Evolutionary conservation across 2,888 invertebrate species (phyloP).

Genomic region (Drosophila paramelanica): DNA sequence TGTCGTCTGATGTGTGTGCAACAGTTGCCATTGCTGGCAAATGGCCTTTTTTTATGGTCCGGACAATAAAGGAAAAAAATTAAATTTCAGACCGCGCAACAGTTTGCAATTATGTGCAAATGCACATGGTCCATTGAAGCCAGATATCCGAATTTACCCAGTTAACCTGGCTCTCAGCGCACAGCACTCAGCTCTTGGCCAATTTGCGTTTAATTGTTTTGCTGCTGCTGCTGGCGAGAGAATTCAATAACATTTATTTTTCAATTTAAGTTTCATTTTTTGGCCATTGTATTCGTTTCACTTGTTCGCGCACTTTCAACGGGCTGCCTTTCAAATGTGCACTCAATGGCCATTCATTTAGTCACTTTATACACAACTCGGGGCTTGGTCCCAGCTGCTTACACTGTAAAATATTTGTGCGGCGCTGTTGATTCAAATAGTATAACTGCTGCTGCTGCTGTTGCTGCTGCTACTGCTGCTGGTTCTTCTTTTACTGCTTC

Average conservation of each 20-base stretch:
- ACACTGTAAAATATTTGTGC: slow-evolving; percentile 22
- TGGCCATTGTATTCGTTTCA: slow-evolving; percentile 25
- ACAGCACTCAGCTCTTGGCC: slow-evolving; percentile 28
- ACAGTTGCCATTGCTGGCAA: slow-evolving; percentile 54
- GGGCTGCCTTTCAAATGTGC: background rate
- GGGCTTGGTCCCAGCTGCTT: slow-evolving; percentile 1
- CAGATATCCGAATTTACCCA: background rate
- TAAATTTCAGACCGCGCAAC: slow-evolving; percentile 68
- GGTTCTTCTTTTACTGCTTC: slow-evolving; percentile 4
- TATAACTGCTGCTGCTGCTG: background rate
- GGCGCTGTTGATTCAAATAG: slow-evolving; percentile 23
- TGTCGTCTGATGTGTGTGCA: slow-evolving; percentile 47
- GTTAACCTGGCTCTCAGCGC: slow-evolving; percentile 7
- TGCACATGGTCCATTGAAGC: slow-evolving; percentile 37
- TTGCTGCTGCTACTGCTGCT: background rate
- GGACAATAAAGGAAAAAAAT: slow-evolving; percentile 49
- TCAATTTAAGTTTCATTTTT: slow-evolving; percentile 34
- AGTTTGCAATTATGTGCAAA: slow-evolving; percentile 77
- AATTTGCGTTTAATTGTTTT: slow-evolving; percentile 63
- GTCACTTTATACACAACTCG: slow-evolving; percentile 13
- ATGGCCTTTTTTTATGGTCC: slow-evolving; percentile 63
- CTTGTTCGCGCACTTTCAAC: slow-evolving; percentile 44
- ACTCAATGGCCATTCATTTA: slow-evolving; percentile 36
- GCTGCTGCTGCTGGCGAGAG: background rate
- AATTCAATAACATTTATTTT: slow-evolving; percentile 36